These are phyloP conservation scores for Cyphomyrus plagiostoma DNA, from an alignment of 2,113 vertebrate genomes.

Conservation along the genomic window DNA sequence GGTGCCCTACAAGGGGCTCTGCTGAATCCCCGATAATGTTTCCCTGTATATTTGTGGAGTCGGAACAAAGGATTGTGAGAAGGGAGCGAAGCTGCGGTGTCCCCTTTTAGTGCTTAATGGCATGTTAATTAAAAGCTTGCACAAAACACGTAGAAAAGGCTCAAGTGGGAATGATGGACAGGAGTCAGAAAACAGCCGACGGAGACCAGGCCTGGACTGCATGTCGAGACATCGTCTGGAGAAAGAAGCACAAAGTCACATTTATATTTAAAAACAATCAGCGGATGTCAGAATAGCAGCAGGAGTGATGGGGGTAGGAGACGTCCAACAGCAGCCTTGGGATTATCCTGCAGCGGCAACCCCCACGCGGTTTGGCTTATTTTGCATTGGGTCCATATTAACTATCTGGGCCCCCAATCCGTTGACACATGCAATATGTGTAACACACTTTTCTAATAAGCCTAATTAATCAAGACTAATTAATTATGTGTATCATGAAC, in stretches of 20 bases:
- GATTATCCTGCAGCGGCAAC: not conserved
- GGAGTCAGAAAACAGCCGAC: not conserved
- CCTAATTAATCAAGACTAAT: not conserved
- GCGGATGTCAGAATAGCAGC: not conserved
- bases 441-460: not conserved
- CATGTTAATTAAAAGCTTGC: not conserved
- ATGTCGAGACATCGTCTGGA: not conserved
- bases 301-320: not conserved
- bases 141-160: not conserved
- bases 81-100: not conserved
- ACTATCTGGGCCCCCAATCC: not conserved
- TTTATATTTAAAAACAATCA: not conserved
- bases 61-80: not conserved
- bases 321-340: not conserved
- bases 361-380: not conserved
- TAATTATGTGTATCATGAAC: not conserved
- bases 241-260: not conserved
- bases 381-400: not conserved
- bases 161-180: not conserved
- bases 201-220: not conserved
- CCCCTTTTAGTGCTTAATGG: not conserved
- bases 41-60: not conserved
- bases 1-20: not conserved
- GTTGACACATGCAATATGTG: not conserved
- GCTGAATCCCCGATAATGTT: not conserved